Conservation (phyloP, 1,140 invertebrate genomes). For the Scaptomyza hsui region DNA sequence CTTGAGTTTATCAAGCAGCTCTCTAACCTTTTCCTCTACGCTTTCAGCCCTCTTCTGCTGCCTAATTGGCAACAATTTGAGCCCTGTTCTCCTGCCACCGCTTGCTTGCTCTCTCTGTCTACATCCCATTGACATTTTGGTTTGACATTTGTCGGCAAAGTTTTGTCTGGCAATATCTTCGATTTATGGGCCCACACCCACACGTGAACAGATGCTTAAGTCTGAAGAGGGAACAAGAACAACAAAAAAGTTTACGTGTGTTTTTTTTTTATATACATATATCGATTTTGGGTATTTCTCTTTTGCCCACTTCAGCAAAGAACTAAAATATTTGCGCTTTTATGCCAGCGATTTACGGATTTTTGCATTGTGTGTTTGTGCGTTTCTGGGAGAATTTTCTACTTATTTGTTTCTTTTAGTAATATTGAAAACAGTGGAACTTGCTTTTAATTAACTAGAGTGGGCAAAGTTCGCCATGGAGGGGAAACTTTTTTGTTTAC, state of each 20-base stretch:
- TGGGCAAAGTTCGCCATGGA: constrained; percentile 29
- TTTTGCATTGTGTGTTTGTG: constrained; percentile 4
- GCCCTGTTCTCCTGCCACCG: constrained; percentile 1
- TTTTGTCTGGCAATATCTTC: constrained; percentile 45
- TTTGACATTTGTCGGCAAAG: constrained; percentile 53
- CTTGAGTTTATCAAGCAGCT: constrained; percentile 6
- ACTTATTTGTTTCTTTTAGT: not conserved
- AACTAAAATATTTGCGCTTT: constrained; percentile 33
- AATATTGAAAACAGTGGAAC: constrained; percentile 52
- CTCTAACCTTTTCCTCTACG: not conserved
- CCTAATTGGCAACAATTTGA: constrained; percentile 40
- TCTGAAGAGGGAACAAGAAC: not conserved
- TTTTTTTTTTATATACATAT: constrained; percentile 28
- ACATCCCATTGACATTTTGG: constrained; percentile 5
- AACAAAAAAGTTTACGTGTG: constrained; percentile 52
- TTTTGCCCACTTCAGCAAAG: not conserved
- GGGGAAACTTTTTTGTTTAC: constrained; percentile 2
- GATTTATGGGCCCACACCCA: constrained; percentile 23
- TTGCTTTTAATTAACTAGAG: constrained; percentile 64
- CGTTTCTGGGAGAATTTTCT: constrained; percentile 23
- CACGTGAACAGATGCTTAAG: constrained; percentile 21
- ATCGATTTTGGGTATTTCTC: constrained; percentile 52
- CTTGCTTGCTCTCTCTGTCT: not conserved
- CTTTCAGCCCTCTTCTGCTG: too few relatives aligned
- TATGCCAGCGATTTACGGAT: constrained; percentile 30